Evolutionary conservation across 2,113 vertebrate species (phyloP), one percentile per base, ranked within the genome.

Genomic region (Apistogramma diplotaenia): DNA sequence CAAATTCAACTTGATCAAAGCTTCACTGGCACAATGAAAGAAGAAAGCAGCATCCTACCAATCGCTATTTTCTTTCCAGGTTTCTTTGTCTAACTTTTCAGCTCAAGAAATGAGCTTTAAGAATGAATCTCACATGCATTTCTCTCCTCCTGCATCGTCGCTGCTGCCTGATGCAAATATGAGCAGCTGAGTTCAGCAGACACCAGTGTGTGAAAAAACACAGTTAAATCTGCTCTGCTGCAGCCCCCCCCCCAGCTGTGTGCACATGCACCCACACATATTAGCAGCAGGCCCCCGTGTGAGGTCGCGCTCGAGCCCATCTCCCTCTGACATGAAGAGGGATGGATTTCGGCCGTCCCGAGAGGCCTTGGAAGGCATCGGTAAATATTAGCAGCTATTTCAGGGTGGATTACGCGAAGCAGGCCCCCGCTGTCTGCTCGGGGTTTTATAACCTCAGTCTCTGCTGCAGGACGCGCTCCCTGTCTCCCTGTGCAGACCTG

Each of bases 191-290:
- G 91, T 89, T 92, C 92, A 94, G 93, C 89, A 92, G 90, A 93
- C 95, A 96, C 95, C 85, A 86, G 82, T 84, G 94, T 96, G 95
- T 94, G 93, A 95, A 93, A 94, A 94, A 94, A 94, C 93, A 95
- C 88, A 80, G 91, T 92, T 92, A 92, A 95, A 92, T 80, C 88
- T 77, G 56, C 61, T 59, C 72, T 25, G 46, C 86, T 83, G 87
- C 86, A 79, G 83, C 61, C 85, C 88, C 29, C 29, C 29, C 29
- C 33, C 88, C 93, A 93, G 88, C 91, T 93, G 86, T 85, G 87
- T 89, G 85, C 86, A 83, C 87, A 85, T 53, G 56, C 65, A 85
- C 60, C 53, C 81, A 79, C 85, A 86, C 76, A 62, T 11, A 82
- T 4, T 23, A 43, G 62, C 84, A 58, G 59, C 13, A 58, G 23